Conservation (phyloP, 1,140 invertebrate species). For the Pogonomyrmex barbatus region DNA sequence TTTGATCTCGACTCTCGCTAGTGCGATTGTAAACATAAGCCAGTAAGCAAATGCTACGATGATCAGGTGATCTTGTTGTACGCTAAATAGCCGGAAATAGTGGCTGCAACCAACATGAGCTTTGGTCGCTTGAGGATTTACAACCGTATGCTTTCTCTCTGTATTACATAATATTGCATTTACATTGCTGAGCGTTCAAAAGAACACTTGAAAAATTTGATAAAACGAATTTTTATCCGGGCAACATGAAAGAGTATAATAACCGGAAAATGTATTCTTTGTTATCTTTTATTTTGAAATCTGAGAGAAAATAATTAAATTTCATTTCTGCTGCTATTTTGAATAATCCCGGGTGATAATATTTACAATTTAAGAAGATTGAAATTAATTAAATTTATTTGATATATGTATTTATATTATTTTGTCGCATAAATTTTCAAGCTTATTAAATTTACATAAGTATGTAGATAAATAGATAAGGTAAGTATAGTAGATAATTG, state of each 20-base stretch:
- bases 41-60: conserved; percentile 61
- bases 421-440: neutral
- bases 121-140: conserved; percentile 5
- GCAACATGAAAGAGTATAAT: neutral
- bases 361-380: neutral
- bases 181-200: neutral
- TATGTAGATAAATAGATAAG: no score
- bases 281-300: no score
- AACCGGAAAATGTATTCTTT: no score
- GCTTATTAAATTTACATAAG: neutral
- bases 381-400: neutral
- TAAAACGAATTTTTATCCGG: neutral
- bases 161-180: neutral
- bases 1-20: conserved; percentile 63
- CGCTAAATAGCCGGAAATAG: conserved; percentile 55
- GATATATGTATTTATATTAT: neutral
- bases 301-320: neutral
- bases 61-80: conserved; percentile 51
- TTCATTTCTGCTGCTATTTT: conserved; percentile 12
- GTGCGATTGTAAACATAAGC: conserved; percentile 64
- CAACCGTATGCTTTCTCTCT: neutral
- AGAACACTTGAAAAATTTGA: neutral
- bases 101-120: neutral
- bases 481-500: neutral
- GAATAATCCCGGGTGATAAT: neutral